Conservation (phyloP, 2,797 vertebrate species). For the Epinephelus awoara region DNA sequence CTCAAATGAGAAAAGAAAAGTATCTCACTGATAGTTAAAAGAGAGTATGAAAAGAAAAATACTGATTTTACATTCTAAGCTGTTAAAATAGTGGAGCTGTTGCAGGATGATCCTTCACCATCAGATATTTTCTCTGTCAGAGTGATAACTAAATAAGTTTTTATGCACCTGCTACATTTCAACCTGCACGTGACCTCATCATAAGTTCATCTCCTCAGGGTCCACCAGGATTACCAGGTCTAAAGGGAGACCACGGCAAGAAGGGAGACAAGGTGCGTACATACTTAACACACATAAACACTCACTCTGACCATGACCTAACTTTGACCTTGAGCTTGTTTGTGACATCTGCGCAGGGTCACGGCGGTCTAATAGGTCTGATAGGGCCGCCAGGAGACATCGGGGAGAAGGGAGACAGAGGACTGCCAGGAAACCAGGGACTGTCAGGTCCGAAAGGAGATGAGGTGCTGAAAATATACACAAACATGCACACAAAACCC, state of each 20-base stretch:
- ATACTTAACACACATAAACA: background rate
- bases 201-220: conserved; percentile 83
- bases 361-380: conserved; percentile 96
- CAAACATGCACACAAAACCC: background rate
- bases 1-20: background rate
- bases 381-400: conserved; percentile 96
- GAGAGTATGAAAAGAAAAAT: background rate
- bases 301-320: background rate
- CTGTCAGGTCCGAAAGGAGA: conserved; percentile 94
- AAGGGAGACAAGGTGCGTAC: conserved; percentile 94
- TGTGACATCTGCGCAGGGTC: conserved; percentile 86
- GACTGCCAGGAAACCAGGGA: conserved; percentile 94
- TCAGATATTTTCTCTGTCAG: background rate
- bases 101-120: background rate
- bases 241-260: conserved; percentile 95
- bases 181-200: background rate
- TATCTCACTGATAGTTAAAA: background rate
- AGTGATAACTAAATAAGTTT: background rate
- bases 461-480: conserved; percentile 72
- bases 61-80: background rate
- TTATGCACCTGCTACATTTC: background rate
- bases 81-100: background rate
- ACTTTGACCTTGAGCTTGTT: conserved; percentile 12
- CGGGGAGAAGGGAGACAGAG: conserved; percentile 97
- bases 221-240: conserved; percentile 93